Conservation (phyloP, 2,113 vertebrate genomes). For the Microcebus ravelobensis region DNA sequence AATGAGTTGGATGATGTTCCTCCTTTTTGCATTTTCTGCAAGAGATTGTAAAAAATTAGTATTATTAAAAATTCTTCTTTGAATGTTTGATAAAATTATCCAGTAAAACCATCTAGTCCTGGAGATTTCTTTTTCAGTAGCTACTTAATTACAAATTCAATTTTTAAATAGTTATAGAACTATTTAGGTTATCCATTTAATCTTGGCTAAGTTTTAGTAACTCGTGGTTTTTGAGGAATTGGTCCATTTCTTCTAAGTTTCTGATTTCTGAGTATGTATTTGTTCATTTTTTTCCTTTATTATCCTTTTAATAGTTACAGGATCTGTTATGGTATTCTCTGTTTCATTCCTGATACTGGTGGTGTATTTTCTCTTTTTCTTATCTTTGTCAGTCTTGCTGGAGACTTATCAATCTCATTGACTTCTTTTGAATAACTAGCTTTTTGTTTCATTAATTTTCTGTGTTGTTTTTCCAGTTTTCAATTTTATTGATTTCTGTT, state of each 20-base stretch:
- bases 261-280: not conserved
- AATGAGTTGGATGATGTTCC: slow-evolving; percentile 5
- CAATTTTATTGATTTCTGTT: not conserved
- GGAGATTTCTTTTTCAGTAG: not conserved
- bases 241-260: not conserved
- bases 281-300: not conserved
- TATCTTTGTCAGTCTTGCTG: not conserved
- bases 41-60: not conserved
- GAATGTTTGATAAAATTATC: slow-evolving; percentile 10
- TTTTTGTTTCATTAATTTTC: slow-evolving; percentile 3
- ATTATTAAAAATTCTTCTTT: not conserved
- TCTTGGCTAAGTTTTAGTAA: not conserved
- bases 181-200: slow-evolving; percentile 23
- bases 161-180: not conserved
- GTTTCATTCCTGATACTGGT: not conserved
- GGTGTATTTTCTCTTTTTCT: not conserved
- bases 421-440: not conserved
- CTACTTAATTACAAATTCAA: slow-evolving; percentile 25
- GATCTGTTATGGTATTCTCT: not conserved
- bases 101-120: not conserved
- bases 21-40: not conserved
- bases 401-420: not conserved
- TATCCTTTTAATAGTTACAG: not conserved
- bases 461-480: not conserved
- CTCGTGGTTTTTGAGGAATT: not conserved